Conservation (phyloP, 2,113 vertebrate species). For the Menura novaehollandiae region DNA sequence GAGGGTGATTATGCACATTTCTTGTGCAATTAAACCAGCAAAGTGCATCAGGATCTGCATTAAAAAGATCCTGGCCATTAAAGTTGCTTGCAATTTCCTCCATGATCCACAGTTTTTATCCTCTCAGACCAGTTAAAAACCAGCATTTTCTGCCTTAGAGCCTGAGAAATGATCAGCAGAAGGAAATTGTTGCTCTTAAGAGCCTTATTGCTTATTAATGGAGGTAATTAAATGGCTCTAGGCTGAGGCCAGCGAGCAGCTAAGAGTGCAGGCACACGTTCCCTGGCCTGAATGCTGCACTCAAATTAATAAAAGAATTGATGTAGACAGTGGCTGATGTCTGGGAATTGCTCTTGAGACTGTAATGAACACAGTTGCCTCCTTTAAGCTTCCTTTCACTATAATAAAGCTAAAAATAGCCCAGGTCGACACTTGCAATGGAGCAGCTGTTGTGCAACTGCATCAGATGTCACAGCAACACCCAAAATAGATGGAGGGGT, state of each 20-base stretch:
- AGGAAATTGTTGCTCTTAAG: neutral
- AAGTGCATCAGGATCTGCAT: neutral
- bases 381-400: neutral
- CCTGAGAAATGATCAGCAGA: neutral
- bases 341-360: slow-evolving; percentile 7
- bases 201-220: slow-evolving; percentile 36
- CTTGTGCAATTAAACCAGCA: neutral
- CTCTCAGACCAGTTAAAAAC: neutral
- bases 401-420: slow-evolving; percentile 2
- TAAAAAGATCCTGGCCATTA: neutral
- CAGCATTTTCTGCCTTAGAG: neutral
- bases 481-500: neutral
- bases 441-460: neutral
- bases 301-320: slow-evolving; percentile 18
- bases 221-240: slow-evolving; percentile 15
- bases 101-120: neutral
- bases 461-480: neutral
- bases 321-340: neutral
- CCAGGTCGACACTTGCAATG: neutral
- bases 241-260: neutral
- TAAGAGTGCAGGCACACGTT: neutral
- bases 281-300: neutral
- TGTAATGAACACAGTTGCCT: neutral
- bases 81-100: neutral
- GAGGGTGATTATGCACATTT: neutral